Percentiles rank a stretch among this genome's conserved stretches.
Evolutionary conservation across 2,888 invertebrate species (phyloP).

Genomic region (Cryptosula pallasiana): DNA sequence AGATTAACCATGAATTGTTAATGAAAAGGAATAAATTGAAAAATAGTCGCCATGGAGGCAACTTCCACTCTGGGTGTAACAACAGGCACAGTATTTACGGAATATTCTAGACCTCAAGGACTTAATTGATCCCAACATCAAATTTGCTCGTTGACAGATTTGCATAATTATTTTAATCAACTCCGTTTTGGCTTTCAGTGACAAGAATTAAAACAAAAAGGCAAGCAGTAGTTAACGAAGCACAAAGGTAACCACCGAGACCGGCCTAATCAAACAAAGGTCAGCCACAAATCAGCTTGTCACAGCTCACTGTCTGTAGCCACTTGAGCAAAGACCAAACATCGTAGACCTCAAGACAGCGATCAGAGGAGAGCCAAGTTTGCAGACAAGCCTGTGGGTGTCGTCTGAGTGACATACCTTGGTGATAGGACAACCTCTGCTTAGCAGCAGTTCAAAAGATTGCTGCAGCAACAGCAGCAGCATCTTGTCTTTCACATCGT

Average conservation of each 20-base stretch:
- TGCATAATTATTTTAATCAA: not conserved
- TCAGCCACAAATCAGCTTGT: not conserved
- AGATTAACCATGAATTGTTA: not conserved
- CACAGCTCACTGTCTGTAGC: no score
- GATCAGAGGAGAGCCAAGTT: not conserved
- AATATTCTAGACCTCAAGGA: not conserved
- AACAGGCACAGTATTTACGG: not conserved
- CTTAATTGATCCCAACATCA: not conserved
- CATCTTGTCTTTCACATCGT: constrained; percentile 86
- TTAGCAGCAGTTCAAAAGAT: constrained; percentile 77
- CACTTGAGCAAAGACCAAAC: no score
- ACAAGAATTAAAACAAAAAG: not conserved
- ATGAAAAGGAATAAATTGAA: not conserved
- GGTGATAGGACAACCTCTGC: constrained; percentile 87
- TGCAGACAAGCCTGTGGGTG: no score
- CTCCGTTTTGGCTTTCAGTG: not conserved
- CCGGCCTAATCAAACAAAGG: not conserved
- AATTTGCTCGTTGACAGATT: not conserved
- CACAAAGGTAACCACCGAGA: not conserved
- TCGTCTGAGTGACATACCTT: constrained; percentile 69
- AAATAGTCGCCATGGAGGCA: not conserved
- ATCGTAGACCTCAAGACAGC: no score
- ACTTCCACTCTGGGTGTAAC: not conserved
- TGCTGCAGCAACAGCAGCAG: constrained; percentile 80
- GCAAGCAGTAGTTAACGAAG: not conserved